Percentiles rank a stretch among this genome's conserved stretches.
Conservation (phyloP, 2,888 invertebrate species). For the Drosophila nigricruria region DNA sequence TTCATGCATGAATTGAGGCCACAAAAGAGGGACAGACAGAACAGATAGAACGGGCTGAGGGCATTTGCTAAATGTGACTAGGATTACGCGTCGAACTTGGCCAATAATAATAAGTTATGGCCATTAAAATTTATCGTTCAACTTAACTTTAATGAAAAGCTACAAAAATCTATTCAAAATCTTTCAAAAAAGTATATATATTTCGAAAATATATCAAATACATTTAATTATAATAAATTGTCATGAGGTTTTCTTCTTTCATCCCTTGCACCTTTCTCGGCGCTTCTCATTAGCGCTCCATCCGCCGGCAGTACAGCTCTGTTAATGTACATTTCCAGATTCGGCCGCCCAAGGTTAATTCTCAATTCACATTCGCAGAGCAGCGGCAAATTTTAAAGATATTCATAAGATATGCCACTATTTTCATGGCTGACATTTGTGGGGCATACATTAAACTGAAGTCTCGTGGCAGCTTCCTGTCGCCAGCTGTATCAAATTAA, state of each 20-base stretch:
- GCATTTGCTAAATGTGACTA: not conserved
- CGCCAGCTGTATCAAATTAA: constrained; percentile 47
- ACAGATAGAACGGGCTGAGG: not conserved
- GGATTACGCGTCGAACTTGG: not conserved
- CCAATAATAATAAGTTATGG: constrained; percentile 16
- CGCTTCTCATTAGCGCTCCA: constrained; percentile 1
- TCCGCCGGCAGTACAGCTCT: constrained; percentile 1
- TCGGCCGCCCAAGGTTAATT: constrained; percentile 30
- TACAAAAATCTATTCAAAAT: not conserved
- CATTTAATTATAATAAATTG: not conserved
- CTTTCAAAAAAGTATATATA: not conserved
- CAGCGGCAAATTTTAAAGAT: constrained; percentile 17
- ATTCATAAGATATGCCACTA: constrained; percentile 51
- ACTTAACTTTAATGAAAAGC: not conserved
- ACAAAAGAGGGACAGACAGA: constrained; percentile 1
- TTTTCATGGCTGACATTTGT: constrained; percentile 36
- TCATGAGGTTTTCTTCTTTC: not conserved
- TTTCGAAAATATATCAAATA: not conserved
- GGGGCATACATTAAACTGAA: constrained; percentile 59
- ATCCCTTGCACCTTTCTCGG: not conserved
- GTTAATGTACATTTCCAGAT: constrained; percentile 6
- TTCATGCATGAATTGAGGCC: constrained; percentile 52
- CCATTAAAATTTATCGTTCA: not conserved
- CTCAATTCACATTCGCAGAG: constrained; percentile 1
- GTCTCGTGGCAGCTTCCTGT: constrained; percentile 51